These are phyloP conservation scores for Brachyhypopomus gauderio DNA, from an alignment of 2,113 vertebrate species.

Conservation along the genomic window DNA sequence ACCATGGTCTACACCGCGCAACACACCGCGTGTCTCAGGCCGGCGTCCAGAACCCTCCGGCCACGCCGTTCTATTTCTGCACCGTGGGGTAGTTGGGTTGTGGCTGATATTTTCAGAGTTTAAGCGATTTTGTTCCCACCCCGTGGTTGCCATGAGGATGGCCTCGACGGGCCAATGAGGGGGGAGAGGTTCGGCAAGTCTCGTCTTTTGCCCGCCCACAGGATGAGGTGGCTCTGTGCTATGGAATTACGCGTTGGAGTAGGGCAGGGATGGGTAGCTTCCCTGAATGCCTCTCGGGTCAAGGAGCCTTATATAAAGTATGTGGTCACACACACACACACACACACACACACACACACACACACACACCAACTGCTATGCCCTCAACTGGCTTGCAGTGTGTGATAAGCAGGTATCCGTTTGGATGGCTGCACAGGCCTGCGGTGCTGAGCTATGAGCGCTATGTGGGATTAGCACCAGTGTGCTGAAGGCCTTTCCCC, in stretches of 20 bases:
- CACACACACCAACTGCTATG: conserved; percentile 16
- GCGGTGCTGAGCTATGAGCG: conserved; percentile 38
- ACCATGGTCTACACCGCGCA: too few relatives aligned
- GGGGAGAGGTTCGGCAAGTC: conserved; percentile 39
- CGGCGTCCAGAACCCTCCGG: background rate
- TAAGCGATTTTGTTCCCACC: conserved; percentile 59
- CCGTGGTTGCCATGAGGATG: conserved; percentile 61
- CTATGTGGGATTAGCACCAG: conserved; percentile 41
- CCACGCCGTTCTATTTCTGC: conserved; percentile 57
- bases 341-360: conserved; percentile 18
- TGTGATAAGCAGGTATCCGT: conserved; percentile 50
- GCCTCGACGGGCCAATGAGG: conserved; percentile 56
- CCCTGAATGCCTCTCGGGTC: conserved; percentile 58
- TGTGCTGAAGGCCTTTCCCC: conserved; percentile 15
- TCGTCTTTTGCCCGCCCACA: conserved; percentile 51
- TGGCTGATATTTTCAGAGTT: conserved; percentile 63
- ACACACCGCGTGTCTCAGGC: background rate
- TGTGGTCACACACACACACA: conserved; percentile 33
- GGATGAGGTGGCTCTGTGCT: conserved; percentile 42
- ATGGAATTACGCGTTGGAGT: conserved; percentile 56
- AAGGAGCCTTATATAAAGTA: conserved; percentile 68
- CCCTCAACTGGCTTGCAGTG: conserved; percentile 25
- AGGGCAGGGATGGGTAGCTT: conserved; percentile 54
- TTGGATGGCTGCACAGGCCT: conserved; percentile 36
- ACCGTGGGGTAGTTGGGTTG: conserved; percentile 45